Conservation (phyloP, 2,113 vertebrate species). For the Herpailurus yagouaroundi region DNA sequence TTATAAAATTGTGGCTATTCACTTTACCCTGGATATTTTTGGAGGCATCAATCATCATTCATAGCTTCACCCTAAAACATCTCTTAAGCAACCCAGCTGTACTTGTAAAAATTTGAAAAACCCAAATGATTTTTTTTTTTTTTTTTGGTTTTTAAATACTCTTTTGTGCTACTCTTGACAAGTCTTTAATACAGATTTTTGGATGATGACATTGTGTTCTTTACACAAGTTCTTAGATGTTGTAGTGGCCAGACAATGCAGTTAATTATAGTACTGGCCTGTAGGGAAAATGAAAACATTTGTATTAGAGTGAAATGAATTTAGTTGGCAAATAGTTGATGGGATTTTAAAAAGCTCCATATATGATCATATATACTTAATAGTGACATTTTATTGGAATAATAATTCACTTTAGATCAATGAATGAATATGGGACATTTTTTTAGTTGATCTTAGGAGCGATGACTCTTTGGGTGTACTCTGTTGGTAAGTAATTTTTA, state of each 20-base stretch:
- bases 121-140: slow-evolving; percentile 1
- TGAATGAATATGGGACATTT: slow-evolving; percentile 59
- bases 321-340: slow-evolving; percentile 26
- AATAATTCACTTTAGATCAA: slow-evolving; percentile 48
- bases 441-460: background rate
- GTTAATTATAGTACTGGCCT: slow-evolving; percentile 48
- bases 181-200: slow-evolving; percentile 58
- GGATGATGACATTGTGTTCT: slow-evolving; percentile 36
- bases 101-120: background rate
- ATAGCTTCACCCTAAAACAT: background rate
- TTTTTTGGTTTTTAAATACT: background rate
- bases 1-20: slow-evolving; percentile 2
- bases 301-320: slow-evolving; percentile 6
- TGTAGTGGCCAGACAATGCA: background rate
- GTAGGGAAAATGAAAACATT: slow-evolving; percentile 65
- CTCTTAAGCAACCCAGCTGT: background rate
- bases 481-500: slow-evolving; percentile 64
- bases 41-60: background rate
- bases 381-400: slow-evolving; percentile 38
- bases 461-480: background rate
- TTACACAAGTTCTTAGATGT: slow-evolving; percentile 58
- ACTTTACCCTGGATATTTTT: slow-evolving; percentile 42
- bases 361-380: slow-evolving; percentile 10
- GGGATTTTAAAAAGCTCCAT: slow-evolving; percentile 45
- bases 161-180: background rate